These are phyloP conservation scores for Meiosimyza platycephala DNA, from an alignment of 2,888 invertebrate genomes.

Conservation along the genomic window DNA sequence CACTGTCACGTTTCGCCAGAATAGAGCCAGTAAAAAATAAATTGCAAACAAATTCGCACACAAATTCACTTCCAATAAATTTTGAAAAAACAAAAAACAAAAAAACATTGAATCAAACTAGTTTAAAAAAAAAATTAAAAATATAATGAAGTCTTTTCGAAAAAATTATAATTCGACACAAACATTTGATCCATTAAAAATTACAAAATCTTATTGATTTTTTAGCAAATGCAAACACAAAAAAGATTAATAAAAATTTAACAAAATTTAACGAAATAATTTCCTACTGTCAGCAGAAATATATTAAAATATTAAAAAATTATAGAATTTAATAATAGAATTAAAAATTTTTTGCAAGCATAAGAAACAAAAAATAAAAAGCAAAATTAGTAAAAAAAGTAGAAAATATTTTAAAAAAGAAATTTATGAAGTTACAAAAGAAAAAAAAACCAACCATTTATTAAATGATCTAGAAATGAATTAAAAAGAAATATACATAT, in stretches of 20 bases:
- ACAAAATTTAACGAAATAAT: conserved; percentile 14
- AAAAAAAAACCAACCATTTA: conserved; percentile 34
- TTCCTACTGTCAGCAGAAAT: conserved; percentile 39
- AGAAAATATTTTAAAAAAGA: conserved; percentile 34
- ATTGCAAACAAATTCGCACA: conserved; percentile 61
- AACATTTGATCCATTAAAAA: conserved; percentile 44
- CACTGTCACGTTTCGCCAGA: no score
- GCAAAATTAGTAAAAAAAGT: conserved; percentile 18
- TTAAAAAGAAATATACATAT: conserved; percentile 49
- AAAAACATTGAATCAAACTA: conserved; percentile 6
- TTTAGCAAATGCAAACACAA: conserved; percentile 14
- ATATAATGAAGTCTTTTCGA: neutral
- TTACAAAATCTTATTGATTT: conserved; percentile 41
- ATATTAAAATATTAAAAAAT: conserved; percentile 40
- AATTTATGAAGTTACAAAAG: conserved; percentile 10
- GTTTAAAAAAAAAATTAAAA: conserved; percentile 20
- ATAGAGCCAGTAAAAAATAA: no score
- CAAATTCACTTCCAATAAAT: conserved; percentile 59
- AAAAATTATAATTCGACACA: neutral
- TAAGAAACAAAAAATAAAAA: conserved; percentile 37
- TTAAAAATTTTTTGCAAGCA: conserved; percentile 47
- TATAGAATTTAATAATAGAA: conserved; percentile 57
- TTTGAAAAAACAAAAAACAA: conserved; percentile 6
- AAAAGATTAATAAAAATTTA: conserved; percentile 4
- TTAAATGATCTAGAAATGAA: conserved; percentile 33